Evolutionary conservation across 2,888 invertebrate genomes (phyloP).

Genomic region (Lasioglossum leucozonium): DNA sequence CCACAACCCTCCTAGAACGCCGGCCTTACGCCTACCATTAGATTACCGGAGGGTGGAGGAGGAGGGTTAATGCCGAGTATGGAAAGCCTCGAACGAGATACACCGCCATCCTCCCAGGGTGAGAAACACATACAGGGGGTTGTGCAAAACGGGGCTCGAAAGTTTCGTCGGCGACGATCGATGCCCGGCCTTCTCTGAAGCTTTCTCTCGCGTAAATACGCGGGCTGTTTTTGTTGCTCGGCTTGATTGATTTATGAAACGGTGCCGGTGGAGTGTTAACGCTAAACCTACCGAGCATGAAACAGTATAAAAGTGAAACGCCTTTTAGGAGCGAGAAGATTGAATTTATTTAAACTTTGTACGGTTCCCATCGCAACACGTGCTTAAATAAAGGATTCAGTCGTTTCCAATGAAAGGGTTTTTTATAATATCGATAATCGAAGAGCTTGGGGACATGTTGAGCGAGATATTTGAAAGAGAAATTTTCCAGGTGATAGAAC

Average conservation of each 20-base stretch:
- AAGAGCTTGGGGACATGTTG: too few species aligned
- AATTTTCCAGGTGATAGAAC: too few species aligned
- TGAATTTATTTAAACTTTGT: neutral
- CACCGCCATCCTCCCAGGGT: neutral
- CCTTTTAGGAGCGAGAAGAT: too few species aligned
- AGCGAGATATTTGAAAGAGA: too few species aligned
- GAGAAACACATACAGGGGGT: neutral
- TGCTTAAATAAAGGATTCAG: neutral
- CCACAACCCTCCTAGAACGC: neutral
- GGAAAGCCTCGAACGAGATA: slow-evolving; percentile 9
- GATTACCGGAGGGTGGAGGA: slow-evolving; percentile 1
- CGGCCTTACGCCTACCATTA: neutral
- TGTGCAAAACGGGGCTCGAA: slow-evolving; percentile 1
- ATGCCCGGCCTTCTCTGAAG: neutral
- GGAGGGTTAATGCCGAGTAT: slow-evolving; percentile 2
- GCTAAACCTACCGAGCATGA: neutral
- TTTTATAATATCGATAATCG: neutral
- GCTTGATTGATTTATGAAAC: neutral
- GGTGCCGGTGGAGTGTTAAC: neutral
- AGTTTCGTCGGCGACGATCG: neutral
- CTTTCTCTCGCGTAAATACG: neutral
- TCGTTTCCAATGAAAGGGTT: neutral
- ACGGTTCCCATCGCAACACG: neutral
- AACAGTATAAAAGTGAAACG: neutral
- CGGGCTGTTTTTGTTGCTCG: neutral